phyloP scores from a whole-genome alignment of 2,888 invertebrate species.

The Chloroclysta siterata region DNA sequence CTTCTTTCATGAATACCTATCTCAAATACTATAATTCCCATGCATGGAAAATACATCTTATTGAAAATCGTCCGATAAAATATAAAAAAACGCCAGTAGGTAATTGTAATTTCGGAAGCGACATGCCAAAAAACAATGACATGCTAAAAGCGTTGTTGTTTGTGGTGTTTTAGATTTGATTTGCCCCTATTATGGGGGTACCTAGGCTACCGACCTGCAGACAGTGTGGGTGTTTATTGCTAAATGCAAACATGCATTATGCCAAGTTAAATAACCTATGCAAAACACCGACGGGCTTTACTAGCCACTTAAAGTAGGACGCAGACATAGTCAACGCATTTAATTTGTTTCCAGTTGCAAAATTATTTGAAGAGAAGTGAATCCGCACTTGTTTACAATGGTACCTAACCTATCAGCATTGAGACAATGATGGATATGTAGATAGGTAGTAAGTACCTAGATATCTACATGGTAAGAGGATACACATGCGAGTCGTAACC shows the following conservation, averaged over 20 bases:
- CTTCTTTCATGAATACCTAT: too few relatives aligned
- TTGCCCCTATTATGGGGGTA: slow-evolving; percentile 2
- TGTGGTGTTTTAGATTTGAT: not conserved
- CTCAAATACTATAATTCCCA: too few relatives aligned
- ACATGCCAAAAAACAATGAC: not conserved
- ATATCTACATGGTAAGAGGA: not conserved
- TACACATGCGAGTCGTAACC: slow-evolving; percentile 3
- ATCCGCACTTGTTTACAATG: too few relatives aligned
- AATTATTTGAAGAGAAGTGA: not conserved
- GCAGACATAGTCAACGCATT: slow-evolving; percentile 28
- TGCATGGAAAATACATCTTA: too few relatives aligned
- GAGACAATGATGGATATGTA: not conserved
- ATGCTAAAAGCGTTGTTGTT: not conserved
- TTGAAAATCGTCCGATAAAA: too few relatives aligned
- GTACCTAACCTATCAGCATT: too few relatives aligned
- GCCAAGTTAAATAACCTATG: slow-evolving; percentile 29
- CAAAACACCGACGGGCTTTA: slow-evolving; percentile 30
- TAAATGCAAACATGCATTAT: slow-evolving; percentile 50
- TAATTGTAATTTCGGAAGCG: too few relatives aligned
- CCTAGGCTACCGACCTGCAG: slow-evolving; percentile 4
- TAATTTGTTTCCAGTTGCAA: slow-evolving; percentile 13
- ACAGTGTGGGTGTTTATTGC: slow-evolving; percentile 57
- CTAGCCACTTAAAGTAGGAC: slow-evolving; percentile 26
- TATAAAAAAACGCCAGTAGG: too few relatives aligned
- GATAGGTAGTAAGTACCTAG: not conserved